Evolutionary conservation across 1,140 invertebrate genomes (phyloP).

Genomic region (Ephestia elutella): DNA sequence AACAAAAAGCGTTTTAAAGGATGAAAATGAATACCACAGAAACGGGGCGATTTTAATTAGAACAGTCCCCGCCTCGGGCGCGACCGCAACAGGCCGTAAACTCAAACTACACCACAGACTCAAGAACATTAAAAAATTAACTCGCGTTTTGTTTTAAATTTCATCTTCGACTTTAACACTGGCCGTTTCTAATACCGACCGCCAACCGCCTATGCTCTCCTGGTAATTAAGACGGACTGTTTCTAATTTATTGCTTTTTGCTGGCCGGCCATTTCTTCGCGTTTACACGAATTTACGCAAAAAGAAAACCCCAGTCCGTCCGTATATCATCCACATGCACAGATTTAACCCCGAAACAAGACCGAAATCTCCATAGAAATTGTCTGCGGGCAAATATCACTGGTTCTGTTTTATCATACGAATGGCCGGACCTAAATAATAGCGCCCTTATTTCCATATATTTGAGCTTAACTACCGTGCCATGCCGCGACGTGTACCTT

Average conservation of each 20-base stretch:
- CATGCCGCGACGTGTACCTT: constrained; percentile 45
- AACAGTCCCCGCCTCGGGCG: constrained; percentile 50
- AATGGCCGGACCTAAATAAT: constrained; percentile 70
- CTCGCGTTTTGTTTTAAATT: constrained; percentile 43
- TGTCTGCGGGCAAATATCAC: constrained; percentile 61
- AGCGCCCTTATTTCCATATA: constrained; percentile 61
- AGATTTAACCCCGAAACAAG: constrained; percentile 67
- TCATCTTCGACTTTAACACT: constrained; percentile 22
- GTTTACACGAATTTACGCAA: constrained; percentile 39
- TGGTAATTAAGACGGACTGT: constrained; percentile 37
- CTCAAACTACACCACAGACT: constrained; percentile 30
- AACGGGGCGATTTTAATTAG: constrained; percentile 69
- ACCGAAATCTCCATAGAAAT: constrained; percentile 71
- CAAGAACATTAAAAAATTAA: constrained; percentile 51
- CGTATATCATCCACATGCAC: constrained; percentile 61
- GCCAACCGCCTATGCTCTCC: constrained; percentile 24
- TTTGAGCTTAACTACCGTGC: constrained; percentile 41
- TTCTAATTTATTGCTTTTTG: constrained; percentile 6
- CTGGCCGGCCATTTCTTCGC: constrained; percentile 28
- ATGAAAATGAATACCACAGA: constrained; percentile 66
- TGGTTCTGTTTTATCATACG: constrained; percentile 66
- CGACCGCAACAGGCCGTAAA: constrained; percentile 43
- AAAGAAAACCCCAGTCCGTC: constrained; percentile 36
- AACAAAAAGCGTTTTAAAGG: constrained; percentile 67
- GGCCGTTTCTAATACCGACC: constrained; percentile 25